Evolutionary conservation across 2,888 invertebrate genomes (phyloP), one percentile per base, ranked within the genome.

Genomic region (Sialis lutaria): DNA sequence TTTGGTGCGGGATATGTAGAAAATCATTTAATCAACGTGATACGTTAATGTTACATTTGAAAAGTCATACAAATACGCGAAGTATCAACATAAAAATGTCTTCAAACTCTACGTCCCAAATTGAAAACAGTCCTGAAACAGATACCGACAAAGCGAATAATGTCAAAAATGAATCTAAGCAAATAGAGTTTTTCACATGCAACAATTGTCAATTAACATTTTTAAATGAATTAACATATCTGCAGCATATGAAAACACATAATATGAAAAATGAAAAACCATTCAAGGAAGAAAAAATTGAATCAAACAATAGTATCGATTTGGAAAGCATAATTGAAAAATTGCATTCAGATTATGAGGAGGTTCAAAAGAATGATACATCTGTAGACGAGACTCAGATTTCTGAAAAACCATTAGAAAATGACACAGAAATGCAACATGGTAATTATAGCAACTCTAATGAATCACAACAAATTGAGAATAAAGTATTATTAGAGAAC

Each of bases 261-360:
- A 59, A 64, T 43, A 58, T 3, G 58, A 60, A 42, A 61, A 59
- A 49, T 61, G 62, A 49, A 50, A 50, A 46, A 41, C 40, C 8
- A 5, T 33, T 39, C n/a, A 32, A 47, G 48, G 12, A 53, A 51
- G 22, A 61, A 56, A 47, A 58, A 57, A 50, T 49, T 35, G 48
- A 50, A 43, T 33, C 49, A 31, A 50, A 42, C 33, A 51, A 53
- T 44, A 40, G 44, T 44, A 37, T 45, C 8, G 67, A 67, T 49
- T 64, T 67, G 52, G 67, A 67, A 51, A 67, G 66, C 53, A 62
- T 67, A 50, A 67, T 67, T 44, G 67, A 67, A 51, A 67, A 67
- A 53, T 58, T 67, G 56, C 67, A 67, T 54, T 66, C 67, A 43
- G 67, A 67, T 46, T 66, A 32, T 40, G 10, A 9, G 6, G 45